Evolutionary conservation across 2,888 invertebrate genomes (phyloP).

Genomic region (Drosophila barbarae): DNA sequence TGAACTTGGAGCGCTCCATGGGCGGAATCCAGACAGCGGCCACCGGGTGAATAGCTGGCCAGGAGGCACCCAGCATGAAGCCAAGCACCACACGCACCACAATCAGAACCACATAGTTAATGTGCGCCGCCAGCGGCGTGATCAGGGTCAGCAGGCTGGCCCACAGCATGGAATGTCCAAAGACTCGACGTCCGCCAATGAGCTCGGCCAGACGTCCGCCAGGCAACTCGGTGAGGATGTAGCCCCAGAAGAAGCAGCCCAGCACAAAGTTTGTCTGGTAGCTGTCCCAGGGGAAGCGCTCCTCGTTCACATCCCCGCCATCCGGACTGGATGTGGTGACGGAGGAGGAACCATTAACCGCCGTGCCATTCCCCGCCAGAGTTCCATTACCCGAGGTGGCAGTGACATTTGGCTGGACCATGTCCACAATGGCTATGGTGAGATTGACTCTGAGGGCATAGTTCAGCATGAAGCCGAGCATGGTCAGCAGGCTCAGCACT

Average conservation of each 20-base stretch:
- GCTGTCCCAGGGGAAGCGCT: slow-evolving; percentile 88
- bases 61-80: slow-evolving; percentile 90
- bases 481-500: slow-evolving; percentile 90
- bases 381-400: slow-evolving; percentile 6
- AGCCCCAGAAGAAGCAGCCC: slow-evolving; percentile 95
- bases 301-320: slow-evolving; percentile 54
- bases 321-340: slow-evolving; percentile 17
- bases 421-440: slow-evolving; percentile 91
- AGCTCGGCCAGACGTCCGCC: slow-evolving; percentile 92
- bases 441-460: slow-evolving; percentile 93
- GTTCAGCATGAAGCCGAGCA: slow-evolving; percentile 93
- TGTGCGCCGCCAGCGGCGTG: slow-evolving; percentile 87
- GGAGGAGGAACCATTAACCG: slow-evolving; percentile 1
- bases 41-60: slow-evolving; percentile 96
- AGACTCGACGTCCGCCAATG: slow-evolving; percentile 90
- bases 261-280: slow-evolving; percentile 89
- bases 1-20: slow-evolving; percentile 94
- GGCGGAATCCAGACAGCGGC: slow-evolving; percentile 97
- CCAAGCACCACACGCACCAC: slow-evolving; percentile 87
- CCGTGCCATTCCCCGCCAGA: slow-evolving; percentile 20
- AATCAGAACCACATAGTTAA: slow-evolving; percentile 86
- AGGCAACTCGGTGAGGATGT: slow-evolving; percentile 92
- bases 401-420: slow-evolving; percentile 81
- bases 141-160: slow-evolving; percentile 90
- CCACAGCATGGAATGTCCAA: slow-evolving; percentile 91